Evolutionary conservation across 1,140 invertebrate species (phyloP).

Genomic region (Drosophila albomicans): DNA sequence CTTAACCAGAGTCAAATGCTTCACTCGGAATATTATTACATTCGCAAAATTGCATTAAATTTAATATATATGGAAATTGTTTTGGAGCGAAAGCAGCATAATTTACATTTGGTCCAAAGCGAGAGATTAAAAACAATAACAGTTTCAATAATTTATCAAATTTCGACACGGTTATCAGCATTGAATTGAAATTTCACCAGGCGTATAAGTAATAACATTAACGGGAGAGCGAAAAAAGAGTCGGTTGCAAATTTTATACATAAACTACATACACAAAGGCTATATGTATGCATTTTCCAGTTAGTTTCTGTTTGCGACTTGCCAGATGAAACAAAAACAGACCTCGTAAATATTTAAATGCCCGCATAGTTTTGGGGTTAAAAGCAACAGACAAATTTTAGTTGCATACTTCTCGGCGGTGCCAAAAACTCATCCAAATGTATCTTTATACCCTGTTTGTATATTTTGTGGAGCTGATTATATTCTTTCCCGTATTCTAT

Average conservation of each 20-base stretch:
- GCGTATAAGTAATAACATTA: conserved; percentile 15
- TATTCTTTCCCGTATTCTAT: background rate
- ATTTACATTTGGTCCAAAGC: background rate
- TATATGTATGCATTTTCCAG: conserved; percentile 4
- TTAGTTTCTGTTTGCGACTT: conserved; percentile 19
- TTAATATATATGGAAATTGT: conserved; percentile 10
- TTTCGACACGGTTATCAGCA: conserved; percentile 20
- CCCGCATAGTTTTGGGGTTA: conserved; percentile 44
- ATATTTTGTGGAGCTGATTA: background rate
- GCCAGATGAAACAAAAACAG: conserved; percentile 9
- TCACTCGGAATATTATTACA: background rate
- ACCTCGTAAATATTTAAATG: conserved; percentile 47
- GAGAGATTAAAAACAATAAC: conserved; percentile 24
- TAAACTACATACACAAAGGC: background rate
- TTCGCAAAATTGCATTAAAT: background rate
- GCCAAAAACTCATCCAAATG: conserved; percentile 5
- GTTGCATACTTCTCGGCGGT: conserved; percentile 46
- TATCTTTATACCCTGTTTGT: background rate
- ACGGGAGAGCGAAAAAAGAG: background rate
- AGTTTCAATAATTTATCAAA: conserved; percentile 20
- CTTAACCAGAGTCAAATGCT: conserved; percentile 8
- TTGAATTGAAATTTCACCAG: background rate
- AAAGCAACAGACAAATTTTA: conserved; percentile 29
- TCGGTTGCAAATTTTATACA: conserved; percentile 16
- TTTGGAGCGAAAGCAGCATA: background rate